Evolutionary conservation across 2,888 invertebrate species (phyloP), one percentile per base, ranked within the genome.

Genomic region (Petrolisthes manimaculis): DNA sequence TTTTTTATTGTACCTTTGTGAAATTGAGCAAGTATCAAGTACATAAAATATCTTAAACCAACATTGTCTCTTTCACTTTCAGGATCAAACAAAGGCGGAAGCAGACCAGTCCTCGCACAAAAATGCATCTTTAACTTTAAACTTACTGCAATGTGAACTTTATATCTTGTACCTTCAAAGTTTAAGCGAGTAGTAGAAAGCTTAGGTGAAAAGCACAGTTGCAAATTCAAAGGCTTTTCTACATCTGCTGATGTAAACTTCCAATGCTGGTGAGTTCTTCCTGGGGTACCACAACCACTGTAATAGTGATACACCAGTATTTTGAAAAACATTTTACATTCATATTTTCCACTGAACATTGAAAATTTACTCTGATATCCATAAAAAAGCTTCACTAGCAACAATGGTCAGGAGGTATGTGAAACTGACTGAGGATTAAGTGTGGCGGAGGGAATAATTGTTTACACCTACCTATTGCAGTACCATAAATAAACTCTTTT

Each of bases 1-100:
- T 61, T 18, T 18, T 86, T 83, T 83, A 86, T 86, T 86, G 86
- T 86, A 86, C 86, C 86, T 81, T 86, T 24, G 77, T 61, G 61
- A 61, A 61, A 82, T 86, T 86, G 86, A 86, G 86, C 86, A 86
- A 86, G 51, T 79, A 86, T 86, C 55, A 86, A 75, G 24, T 37
- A 24, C n/a, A n/a, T 75, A 18, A 18, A 18, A 18, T 75, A 51
- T 61, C 71, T 61, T 67, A 54, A 14, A 80, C 37, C 77, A 86
- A 51, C 71, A 80, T 74, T 61, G 78, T 61, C 56, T 79, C 85
- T 71, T 80, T 55, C 69, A 71, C 53, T 69, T 53, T 67, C 56
- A 61, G 80, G 71, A 79, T 24, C 71, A 69, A 86, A 79, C 18
- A 56, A 74, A 86, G 71, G 71, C 80, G 21, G 77, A 21, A 54